phyloP scores from a whole-genome alignment of 2,113 vertebrate species.

The Cariama cristata region DNA sequence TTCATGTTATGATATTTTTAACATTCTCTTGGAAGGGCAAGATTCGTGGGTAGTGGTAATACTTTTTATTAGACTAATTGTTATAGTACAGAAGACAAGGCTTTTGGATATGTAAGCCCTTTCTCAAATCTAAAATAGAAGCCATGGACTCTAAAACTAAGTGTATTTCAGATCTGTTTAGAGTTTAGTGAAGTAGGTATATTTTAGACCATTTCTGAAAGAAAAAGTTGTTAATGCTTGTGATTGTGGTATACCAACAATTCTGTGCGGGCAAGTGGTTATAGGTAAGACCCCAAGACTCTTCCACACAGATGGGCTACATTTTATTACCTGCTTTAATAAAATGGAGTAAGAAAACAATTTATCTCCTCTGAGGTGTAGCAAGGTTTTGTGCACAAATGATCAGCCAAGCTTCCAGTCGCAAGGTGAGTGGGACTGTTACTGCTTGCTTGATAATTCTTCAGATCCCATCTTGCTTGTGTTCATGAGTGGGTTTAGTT shows the following conservation, averaged over 20 bases:
- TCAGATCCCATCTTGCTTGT: not conserved
- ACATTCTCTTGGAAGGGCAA: not conserved
- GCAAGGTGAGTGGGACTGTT: not conserved
- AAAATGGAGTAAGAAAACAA: not conserved
- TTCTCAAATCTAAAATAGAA: not conserved
- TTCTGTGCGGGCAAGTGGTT: not conserved
- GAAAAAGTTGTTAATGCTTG: not conserved
- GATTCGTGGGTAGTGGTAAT: not conserved
- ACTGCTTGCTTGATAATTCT: not conserved
- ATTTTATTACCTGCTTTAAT: not conserved
- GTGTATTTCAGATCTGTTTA: not conserved
- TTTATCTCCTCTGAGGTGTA: not conserved
- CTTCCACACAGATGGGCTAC: not conserved
- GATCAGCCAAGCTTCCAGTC: not conserved
- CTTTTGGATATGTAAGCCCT: not conserved
- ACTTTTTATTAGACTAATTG: not conserved
- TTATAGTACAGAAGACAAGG: not conserved
- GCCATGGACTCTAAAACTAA: not conserved
- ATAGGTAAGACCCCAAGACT: not conserved
- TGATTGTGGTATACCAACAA: not conserved
- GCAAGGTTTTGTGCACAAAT: not conserved
- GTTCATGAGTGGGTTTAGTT: not conserved
- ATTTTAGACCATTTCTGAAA: not conserved
- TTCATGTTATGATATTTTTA: not conserved
- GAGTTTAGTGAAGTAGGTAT: not conserved